phyloP scores from a whole-genome alignment of 2,797 vertebrate species.

The Spheniscus humboldti region DNA sequence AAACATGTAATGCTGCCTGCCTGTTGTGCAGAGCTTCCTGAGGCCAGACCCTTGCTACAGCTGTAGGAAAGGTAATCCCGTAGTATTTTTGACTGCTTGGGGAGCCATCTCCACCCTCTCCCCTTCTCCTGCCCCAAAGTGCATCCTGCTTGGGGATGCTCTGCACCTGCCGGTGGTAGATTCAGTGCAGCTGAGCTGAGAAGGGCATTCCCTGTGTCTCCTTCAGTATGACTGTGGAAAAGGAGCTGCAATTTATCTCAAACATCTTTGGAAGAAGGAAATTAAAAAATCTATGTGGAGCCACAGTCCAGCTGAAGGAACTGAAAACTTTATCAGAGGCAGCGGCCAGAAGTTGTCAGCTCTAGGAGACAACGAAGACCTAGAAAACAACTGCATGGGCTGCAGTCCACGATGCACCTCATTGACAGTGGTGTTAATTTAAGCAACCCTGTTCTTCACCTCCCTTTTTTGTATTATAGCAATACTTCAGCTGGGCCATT shows the following conservation, averaged over 20 bases:
- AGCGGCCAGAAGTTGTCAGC: not conserved
- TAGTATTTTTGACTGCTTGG: not conserved
- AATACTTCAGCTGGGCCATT: not conserved
- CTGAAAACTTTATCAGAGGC: not conserved
- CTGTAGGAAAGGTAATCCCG: not conserved
- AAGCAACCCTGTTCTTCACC: not conserved
- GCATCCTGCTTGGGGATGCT: not conserved
- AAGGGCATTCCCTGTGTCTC: not conserved
- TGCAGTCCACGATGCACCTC: not conserved
- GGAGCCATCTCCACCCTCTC: not conserved
- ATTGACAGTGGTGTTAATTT: not conserved
- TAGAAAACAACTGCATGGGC: not conserved
- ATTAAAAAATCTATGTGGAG: slow-evolving; percentile 4
- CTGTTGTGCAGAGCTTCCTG: not conserved
- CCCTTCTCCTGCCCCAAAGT: not conserved
- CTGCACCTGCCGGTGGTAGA: not conserved
- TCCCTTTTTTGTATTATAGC: not conserved
- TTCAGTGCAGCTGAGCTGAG: not conserved
- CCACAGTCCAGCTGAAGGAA: not conserved
- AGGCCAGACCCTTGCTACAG: not conserved
- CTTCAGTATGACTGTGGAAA: not conserved
- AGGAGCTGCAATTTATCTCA: not conserved
- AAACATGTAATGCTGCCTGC: not conserved
- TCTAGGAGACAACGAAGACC: not conserved
- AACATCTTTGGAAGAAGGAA: slow-evolving; percentile 1